Percentiles rank a stretch among this genome's conserved stretches.
These are phyloP conservation scores for Tenthredo distinguenda DNA, from an alignment of 2,888 invertebrate species.

Conservation along the genomic window DNA sequence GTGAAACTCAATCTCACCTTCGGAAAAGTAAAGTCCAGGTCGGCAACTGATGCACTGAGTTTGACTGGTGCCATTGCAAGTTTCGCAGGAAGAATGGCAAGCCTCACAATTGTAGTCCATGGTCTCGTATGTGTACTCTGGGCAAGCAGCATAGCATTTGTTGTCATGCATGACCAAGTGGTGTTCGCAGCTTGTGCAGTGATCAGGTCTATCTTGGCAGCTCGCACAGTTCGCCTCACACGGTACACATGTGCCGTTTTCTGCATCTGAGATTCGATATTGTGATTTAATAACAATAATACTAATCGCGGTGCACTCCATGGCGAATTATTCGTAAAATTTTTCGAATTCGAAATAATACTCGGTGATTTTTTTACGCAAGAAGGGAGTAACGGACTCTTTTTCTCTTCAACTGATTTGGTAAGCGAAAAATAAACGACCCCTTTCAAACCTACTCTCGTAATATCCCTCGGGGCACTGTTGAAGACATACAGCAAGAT, in stretches of 20 bases:
- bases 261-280: slow-evolving; percentile 80
- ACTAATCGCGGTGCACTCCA: slow-evolving; percentile 29
- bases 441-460: slow-evolving; percentile 82
- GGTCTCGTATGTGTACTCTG: slow-evolving; percentile 89
- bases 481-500: slow-evolving; percentile 92
- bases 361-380: neutral
- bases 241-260: slow-evolving; percentile 88
- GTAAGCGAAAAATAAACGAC: neutral
- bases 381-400: neutral
- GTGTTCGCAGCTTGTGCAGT: slow-evolving; percentile 93
- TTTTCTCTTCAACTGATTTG: neutral
- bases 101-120: slow-evolving; percentile 91
- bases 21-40: slow-evolving; percentile 85
- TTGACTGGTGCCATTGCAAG: slow-evolving; percentile 88
- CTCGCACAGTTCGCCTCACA: slow-evolving; percentile 93
- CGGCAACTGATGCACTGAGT: slow-evolving; percentile 91
- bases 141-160: slow-evolving; percentile 91
- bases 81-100: slow-evolving; percentile 90
- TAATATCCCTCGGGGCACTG: slow-evolving; percentile 95
- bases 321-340: neutral
- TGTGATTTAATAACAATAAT: slow-evolving; percentile 42
- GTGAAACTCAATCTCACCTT: slow-evolving; percentile 81
- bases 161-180: slow-evolving; percentile 91
- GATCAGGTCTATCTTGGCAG: slow-evolving; percentile 90
- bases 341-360: neutral